These are phyloP conservation scores for Steinernema scapterisci DNA, from an alignment of 2,888 invertebrate genomes.

Conservation along the genomic window DNA sequence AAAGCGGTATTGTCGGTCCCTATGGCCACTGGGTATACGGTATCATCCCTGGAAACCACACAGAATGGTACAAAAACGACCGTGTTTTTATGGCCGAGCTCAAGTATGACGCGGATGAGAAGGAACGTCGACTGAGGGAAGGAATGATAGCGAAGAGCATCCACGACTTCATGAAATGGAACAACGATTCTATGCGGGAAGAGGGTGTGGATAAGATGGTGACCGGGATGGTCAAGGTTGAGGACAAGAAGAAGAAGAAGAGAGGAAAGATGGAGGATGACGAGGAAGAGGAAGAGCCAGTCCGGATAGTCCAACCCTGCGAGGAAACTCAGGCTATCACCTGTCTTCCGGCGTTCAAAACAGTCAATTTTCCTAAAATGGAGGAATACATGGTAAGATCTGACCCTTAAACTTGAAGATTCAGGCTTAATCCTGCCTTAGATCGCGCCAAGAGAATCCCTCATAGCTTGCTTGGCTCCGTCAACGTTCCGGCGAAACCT, in stretches of 20 bases:
- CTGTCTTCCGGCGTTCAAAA: slow-evolving; percentile 5
- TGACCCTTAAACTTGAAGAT: no score
- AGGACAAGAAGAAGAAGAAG: no score
- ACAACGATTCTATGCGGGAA: neutral
- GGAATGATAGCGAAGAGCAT: slow-evolving; percentile 4
- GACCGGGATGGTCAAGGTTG: neutral
- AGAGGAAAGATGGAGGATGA: no score
- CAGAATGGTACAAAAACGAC: slow-evolving; percentile 24
- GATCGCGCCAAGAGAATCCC: neutral
- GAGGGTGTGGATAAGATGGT: neutral
- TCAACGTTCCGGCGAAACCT: neutral
- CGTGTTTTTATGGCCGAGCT: slow-evolving; percentile 6
- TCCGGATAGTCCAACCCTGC: neutral
- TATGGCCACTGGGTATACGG: slow-evolving; percentile 28
- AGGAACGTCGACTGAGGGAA: neutral
- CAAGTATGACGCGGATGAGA: slow-evolving; percentile 16
- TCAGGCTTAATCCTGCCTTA: neutral
- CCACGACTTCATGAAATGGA: neutral
- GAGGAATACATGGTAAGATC: slow-evolving; percentile 5
- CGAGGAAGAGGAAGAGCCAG: neutral
- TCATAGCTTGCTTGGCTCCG: neutral
- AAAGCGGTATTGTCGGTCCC: neutral
- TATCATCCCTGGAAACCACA: slow-evolving; percentile 16
- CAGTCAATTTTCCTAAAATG: neutral
- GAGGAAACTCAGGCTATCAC: neutral